phyloP scores from a whole-genome alignment of 2,113 vertebrate species.

The Poecile atricapillus region DNA sequence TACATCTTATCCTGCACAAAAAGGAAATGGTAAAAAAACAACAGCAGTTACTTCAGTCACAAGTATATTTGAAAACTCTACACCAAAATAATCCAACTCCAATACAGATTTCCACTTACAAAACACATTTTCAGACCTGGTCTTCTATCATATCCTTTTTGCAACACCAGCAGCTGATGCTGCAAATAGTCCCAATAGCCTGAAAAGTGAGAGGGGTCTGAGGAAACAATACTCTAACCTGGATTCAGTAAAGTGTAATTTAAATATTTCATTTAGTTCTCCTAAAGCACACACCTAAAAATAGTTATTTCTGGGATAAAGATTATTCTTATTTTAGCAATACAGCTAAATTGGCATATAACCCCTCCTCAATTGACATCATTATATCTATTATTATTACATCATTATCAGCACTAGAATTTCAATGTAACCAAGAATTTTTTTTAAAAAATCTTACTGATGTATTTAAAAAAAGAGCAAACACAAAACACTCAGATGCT shows the following conservation, averaged over 20 bases:
- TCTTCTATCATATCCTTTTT: not conserved
- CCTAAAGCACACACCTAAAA: not conserved
- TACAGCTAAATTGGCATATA: not conserved
- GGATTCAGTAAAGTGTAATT: not conserved
- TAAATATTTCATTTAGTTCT: not conserved
- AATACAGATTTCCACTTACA: not conserved
- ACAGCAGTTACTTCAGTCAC: not conserved
- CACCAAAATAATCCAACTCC: not conserved
- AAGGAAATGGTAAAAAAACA: not conserved
- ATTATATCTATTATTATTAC: not conserved
- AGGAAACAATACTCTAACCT: not conserved
- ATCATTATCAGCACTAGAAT: not conserved
- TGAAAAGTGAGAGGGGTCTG: not conserved
- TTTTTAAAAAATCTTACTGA: not conserved
- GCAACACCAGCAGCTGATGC: not conserved
- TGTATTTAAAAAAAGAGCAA: not conserved
- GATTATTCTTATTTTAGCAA: not conserved
- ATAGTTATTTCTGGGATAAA: not conserved
- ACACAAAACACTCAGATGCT: not conserved
- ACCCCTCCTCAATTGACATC: not conserved
- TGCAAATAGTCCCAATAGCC: not conserved
- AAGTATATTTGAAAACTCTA: not conserved
- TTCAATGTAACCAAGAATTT: not conserved
- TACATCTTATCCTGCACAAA: rapidly evolving
- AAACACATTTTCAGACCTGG: not conserved